These are phyloP conservation scores for Busseola fusca DNA, from an alignment of 2,888 invertebrate genomes.

Conservation along the genomic window DNA sequence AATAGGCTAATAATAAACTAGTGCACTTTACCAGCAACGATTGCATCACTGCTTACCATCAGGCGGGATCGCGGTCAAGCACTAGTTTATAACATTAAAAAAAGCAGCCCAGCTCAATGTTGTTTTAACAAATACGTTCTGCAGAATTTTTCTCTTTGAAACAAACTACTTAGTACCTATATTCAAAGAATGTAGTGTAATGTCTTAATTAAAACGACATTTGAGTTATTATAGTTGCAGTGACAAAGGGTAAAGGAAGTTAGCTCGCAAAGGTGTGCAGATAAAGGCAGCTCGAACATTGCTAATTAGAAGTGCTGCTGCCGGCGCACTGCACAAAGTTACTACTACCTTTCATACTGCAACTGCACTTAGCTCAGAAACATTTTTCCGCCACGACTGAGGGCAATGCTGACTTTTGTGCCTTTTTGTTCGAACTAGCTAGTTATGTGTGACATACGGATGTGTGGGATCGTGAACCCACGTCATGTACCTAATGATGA, in stretches of 20 bases:
- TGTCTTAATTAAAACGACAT: constrained; percentile 40
- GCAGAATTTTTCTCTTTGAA: neutral
- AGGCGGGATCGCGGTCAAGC: too few relatives aligned
- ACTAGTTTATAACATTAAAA: too few relatives aligned
- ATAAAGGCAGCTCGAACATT: constrained; percentile 64
- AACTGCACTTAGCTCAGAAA: constrained; percentile 68
- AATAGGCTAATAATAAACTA: too few relatives aligned
- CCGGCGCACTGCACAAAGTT: constrained; percentile 68
- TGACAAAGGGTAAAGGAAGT: constrained; percentile 51
- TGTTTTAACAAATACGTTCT: neutral
- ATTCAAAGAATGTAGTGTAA: constrained; percentile 12
- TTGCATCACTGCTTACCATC: too few relatives aligned
- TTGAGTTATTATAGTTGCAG: constrained; percentile 35
- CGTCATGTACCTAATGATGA: too few relatives aligned
- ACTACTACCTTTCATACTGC: constrained; percentile 69
- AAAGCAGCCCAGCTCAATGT: neutral
- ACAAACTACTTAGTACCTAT: neutral
- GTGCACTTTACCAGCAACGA: too few relatives aligned
- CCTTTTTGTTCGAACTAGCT: constrained; percentile 68
- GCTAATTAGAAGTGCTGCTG: constrained; percentile 77
- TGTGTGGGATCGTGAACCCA: neutral
- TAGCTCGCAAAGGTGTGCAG: constrained; percentile 47
- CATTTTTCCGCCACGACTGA: constrained; percentile 71
- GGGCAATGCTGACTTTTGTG: constrained; percentile 65
- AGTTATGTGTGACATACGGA: constrained; percentile 60